phyloP scores from a whole-genome alignment of 2,888 invertebrate species.

The Cheilosia soror region DNA sequence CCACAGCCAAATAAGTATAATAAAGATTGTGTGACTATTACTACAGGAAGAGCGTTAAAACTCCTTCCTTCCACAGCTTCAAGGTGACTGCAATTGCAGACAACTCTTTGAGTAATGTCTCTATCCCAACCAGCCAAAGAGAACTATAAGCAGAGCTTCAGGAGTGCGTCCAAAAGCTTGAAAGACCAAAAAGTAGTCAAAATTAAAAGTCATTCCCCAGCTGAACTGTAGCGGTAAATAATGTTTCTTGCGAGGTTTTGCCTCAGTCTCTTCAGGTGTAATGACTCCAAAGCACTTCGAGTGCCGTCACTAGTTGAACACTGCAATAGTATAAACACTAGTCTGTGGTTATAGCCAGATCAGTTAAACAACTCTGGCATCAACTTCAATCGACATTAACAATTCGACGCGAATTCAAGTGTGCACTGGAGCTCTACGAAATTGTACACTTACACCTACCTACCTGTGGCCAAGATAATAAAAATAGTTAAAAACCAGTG shows the following conservation, averaged over 20 bases:
- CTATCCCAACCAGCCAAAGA: background rate
- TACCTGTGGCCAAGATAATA: background rate
- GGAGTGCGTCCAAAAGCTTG: slow-evolving; percentile 57
- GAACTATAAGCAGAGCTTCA: slow-evolving; percentile 41
- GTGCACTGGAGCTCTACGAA: slow-evolving; percentile 49
- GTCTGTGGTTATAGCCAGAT: slow-evolving; percentile 33
- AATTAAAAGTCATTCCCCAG: slow-evolving; percentile 4
- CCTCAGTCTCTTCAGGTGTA: slow-evolving; percentile 47
- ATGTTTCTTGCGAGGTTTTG: slow-evolving; percentile 53
- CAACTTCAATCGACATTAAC: slow-evolving; percentile 64
- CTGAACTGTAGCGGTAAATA: slow-evolving; percentile 34
- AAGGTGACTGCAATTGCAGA: slow-evolving; percentile 34
- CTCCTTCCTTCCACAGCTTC: slow-evolving; percentile 44
- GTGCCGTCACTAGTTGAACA: slow-evolving; percentile 24
- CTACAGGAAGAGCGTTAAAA: slow-evolving; percentile 21
- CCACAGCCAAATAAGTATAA: slow-evolving; percentile 22
- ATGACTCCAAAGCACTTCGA: slow-evolving; percentile 57
- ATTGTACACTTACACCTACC: slow-evolving; percentile 10
- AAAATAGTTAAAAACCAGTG: slow-evolving; percentile 21
- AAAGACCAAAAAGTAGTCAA: background rate
- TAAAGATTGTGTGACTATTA: slow-evolving; percentile 24
- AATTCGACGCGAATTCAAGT: slow-evolving; percentile 63
- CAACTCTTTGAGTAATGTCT: background rate
- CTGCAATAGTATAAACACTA: slow-evolving; percentile 42
- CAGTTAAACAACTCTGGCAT: slow-evolving; percentile 64